Conservation (phyloP, 2,113 vertebrate species). For the Mormyrus lacerda region DNA sequence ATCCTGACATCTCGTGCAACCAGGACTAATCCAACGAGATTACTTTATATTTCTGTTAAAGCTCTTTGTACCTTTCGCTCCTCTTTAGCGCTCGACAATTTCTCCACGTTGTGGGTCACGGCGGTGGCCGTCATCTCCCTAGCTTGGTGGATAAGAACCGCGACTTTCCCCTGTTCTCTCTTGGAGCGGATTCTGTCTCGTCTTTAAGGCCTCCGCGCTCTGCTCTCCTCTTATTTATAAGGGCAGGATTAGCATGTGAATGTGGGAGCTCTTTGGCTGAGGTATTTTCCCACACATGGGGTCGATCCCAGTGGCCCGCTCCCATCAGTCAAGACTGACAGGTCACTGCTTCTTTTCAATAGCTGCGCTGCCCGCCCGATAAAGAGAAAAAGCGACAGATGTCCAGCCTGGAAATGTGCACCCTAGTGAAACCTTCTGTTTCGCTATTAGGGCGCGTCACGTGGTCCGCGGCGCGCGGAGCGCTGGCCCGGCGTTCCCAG, state of each 20-base stretch:
- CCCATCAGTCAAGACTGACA: conserved; percentile 81
- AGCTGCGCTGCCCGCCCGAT: conserved; percentile 48
- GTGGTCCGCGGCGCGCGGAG: conserved; percentile 22
- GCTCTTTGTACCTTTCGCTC: conserved; percentile 75
- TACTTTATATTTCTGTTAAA: not conserved
- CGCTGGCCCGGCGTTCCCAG: conserved; percentile 49
- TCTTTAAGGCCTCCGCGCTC: conserved; percentile 55
- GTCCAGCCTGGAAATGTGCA: conserved; percentile 67
- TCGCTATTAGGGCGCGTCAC: conserved; percentile 35
- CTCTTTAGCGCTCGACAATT: conserved; percentile 65
- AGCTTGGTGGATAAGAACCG: not conserved
- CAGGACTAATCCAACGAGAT: not conserved
- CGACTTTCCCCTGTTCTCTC: conserved; percentile 9
- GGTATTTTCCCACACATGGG: conserved; percentile 77
- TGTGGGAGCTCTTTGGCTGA: conserved; percentile 61
- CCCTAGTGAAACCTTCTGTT: conserved; percentile 42
- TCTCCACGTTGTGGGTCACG: conserved; percentile 47
- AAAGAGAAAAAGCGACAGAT: conserved; percentile 68
- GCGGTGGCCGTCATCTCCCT: conserved; percentile 67
- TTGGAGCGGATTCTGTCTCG: conserved; percentile 32
- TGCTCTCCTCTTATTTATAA: conserved; percentile 69
- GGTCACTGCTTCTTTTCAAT: conserved; percentile 79
- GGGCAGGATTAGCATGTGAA: conserved; percentile 77
- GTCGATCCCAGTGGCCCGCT: conserved; percentile 59
- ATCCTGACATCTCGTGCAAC: not conserved